Evolutionary conservation across 2,113 vertebrate species (phyloP).

Genomic region (Megaceryle maxima): DNA sequence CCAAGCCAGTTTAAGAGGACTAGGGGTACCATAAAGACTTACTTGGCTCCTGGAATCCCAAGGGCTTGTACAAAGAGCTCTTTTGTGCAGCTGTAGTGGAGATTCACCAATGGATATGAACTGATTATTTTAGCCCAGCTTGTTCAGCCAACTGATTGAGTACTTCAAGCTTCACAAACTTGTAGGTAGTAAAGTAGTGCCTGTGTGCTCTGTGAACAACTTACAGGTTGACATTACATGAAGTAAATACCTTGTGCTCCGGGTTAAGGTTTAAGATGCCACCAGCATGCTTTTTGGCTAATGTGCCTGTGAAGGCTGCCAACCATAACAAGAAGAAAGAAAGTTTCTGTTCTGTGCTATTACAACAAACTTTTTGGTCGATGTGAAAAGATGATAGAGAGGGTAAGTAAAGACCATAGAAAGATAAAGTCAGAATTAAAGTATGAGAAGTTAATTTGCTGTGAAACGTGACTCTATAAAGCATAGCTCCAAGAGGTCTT

Average conservation of each 20-base stretch:
- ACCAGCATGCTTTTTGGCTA: neutral
- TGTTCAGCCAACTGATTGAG: neutral
- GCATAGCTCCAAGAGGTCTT: neutral
- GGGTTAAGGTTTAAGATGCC: constrained; percentile 16
- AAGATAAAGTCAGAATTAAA: neutral
- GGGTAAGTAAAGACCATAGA: neutral
- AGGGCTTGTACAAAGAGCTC: neutral
- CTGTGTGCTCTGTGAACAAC: neutral
- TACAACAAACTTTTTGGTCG: neutral
- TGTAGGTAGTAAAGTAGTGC: neutral
- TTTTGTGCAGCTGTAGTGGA: neutral
- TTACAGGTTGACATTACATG: neutral
- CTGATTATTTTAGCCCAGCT: neutral
- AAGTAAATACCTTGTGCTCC: neutral
- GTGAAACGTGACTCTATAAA: neutral
- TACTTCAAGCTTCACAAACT: neutral
- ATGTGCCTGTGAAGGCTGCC: neutral
- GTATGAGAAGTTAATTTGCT: neutral
- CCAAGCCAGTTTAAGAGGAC: neutral
- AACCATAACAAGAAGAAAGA: constrained; percentile 27
- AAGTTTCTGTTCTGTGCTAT: constrained; percentile 11
- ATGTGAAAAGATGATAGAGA: neutral
- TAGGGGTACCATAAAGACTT: neutral
- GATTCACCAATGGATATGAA: neutral
- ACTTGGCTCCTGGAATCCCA: neutral